Evolutionary conservation across 2,113 vertebrate genomes (phyloP).

Genomic region (Mormyrus iriodes): DNA sequence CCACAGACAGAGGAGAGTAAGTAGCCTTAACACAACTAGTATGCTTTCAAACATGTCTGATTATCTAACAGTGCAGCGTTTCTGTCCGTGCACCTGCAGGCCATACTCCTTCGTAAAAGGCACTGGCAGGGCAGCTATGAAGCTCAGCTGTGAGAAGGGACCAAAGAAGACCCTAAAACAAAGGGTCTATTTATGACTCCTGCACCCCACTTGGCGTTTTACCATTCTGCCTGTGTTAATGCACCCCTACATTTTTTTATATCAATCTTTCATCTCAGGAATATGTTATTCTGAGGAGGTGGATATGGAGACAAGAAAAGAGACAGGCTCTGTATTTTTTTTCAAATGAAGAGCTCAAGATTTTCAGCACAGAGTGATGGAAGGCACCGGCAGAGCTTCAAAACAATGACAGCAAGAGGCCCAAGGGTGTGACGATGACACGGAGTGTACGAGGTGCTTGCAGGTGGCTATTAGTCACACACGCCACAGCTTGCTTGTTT

Average conservation of each 20-base stretch:
- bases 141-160: background rate
- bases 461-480: background rate
- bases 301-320: background rate
- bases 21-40: background rate
- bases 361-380: background rate
- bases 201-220: background rate
- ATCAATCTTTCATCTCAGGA: slow-evolving; percentile 16
- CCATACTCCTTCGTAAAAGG: background rate
- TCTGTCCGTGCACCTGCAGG: background rate
- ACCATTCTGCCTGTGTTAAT: background rate
- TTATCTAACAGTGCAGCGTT: background rate
- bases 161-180: background rate
- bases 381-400: background rate
- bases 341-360: background rate
- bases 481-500: background rate
- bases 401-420: background rate
- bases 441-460: background rate
- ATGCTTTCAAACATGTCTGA: background rate
- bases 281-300: background rate
- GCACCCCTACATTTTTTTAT: background rate
- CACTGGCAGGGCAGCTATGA: background rate
- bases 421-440: background rate
- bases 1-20: background rate
- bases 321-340: background rate
- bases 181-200: background rate